A percentile compares a stretch with the other conserved stretches of the same genome.
These are phyloP conservation scores for Salarias fasciatus DNA, from an alignment of 2,797 vertebrate species.

Conservation along the genomic window DNA sequence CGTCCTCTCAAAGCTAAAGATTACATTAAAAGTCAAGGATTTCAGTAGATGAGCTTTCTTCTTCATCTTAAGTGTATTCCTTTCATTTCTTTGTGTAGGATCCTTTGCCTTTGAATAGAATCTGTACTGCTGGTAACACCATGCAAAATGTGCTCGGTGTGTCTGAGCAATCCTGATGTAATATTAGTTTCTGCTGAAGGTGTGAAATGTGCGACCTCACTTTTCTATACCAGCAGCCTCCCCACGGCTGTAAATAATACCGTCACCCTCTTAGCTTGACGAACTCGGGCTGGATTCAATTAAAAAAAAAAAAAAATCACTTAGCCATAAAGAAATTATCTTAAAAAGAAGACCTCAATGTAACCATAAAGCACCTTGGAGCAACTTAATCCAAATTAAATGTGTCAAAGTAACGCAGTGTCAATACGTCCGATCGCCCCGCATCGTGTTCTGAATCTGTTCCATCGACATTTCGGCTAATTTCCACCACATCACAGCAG, in stretches of 20 bases:
- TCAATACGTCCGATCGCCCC: conserved; percentile 35
- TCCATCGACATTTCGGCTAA: conserved; percentile 30
- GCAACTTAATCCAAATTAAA: conserved; percentile 44
- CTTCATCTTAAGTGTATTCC: not conserved
- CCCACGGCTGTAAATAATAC: conserved; percentile 30
- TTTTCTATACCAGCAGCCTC: conserved; percentile 21
- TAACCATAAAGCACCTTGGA: conserved; percentile 5
- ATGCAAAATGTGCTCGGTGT: conserved; percentile 7
- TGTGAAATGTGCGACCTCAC: conserved; percentile 50
- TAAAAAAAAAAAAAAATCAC: not conserved
- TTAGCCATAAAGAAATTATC: conserved; percentile 8
- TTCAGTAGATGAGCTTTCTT: not conserved
- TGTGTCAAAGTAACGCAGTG: conserved; percentile 21
- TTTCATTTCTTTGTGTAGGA: conserved; percentile 11
- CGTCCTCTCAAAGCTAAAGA: conserved; percentile 11
- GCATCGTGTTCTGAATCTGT: conserved; percentile 22
- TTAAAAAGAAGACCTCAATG: conserved; percentile 12
- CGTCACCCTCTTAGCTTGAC: conserved; percentile 10
- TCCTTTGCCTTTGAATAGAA: conserved; percentile 5
- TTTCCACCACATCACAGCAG: conserved; percentile 38
- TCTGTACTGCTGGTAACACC: conserved; percentile 10
- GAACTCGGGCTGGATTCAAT: conserved; percentile 16
- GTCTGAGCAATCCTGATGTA: conserved; percentile 25
- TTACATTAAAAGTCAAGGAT: conserved; percentile 15
- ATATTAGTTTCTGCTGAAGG: conserved; percentile 50